Base-by-base conservation (phyloP, 1,140 invertebrate species). In the Heliconius nattereri region DNA sequence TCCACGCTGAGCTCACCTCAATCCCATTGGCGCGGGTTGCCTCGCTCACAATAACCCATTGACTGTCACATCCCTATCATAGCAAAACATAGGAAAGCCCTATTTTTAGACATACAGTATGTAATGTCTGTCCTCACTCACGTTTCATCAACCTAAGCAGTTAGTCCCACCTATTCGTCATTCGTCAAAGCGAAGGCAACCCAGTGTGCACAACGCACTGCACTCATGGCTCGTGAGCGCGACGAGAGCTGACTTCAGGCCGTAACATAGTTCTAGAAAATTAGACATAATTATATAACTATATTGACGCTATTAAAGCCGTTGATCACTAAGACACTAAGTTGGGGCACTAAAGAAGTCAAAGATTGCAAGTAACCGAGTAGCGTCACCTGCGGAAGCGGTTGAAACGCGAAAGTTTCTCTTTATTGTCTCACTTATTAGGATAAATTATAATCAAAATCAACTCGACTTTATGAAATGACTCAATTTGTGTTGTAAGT, bases 401-500 rank as follows among this genome's bases (percentile, higher is more conserved):
- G 60, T 66, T 13, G 60, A 66, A 29, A 66, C 60, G 60, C 32
- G 70, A 26, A 71, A 32, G 29, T 11, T 45, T 49, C 26, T 80
- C 83, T 84, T 82, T 82, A 80, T 77, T 84, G 83, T 79, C 82
- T 76, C 84, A 77, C 82, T 45, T 73, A 19, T 37, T 85, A 83
- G 84, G 76, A 75, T 84, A 80, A 26, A 76, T 76, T 82, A 49
- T 81, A 83, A 73, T 73, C 79, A 45, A 72, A 78, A 76, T 81
- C 49, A 52, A 80, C 45, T 73, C 26, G 60, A 66, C 60, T 71
- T 72, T 83, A 73, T 78, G 70, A 71, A 79, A 78, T 78, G 78
- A 78, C 76, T 84, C 72, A 78, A 72, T 80, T 84, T 86, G 80
- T 86, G 52, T 84, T 82, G 78, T 85, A 83, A 85, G 83, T 85